Conservation (phyloP, 2,113 vertebrate genomes). For the Callaeas wilsoni region DNA sequence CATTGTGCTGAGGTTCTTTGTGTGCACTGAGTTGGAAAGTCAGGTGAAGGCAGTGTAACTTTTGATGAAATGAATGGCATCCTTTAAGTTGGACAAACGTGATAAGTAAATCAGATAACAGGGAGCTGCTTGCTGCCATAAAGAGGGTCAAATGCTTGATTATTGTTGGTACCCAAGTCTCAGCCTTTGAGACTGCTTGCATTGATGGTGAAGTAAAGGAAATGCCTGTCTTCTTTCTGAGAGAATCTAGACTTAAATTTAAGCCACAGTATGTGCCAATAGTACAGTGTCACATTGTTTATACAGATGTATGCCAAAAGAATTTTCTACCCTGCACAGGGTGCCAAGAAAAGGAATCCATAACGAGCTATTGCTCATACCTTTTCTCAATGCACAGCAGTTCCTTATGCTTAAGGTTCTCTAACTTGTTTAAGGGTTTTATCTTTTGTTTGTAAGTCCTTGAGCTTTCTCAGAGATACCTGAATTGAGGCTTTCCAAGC, state of each 20-base stretch:
- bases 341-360: not conserved
- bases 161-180: not conserved
- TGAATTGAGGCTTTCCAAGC: conserved; percentile 22
- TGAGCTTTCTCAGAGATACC: not conserved
- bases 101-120: not conserved
- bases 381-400: not conserved
- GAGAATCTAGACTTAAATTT: not conserved
- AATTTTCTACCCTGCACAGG: not conserved
- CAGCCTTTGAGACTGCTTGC: not conserved
- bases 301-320: not conserved
- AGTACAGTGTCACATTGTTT: not conserved
- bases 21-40: not conserved
- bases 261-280: not conserved
- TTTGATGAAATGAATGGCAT: not conserved
- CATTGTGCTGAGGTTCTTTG: not conserved
- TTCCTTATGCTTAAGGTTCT: not conserved
- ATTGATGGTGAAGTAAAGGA: not conserved
- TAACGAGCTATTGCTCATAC: not conserved
- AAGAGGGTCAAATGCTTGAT: not conserved
- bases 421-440: not conserved
- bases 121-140: not conserved
- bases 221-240: not conserved
- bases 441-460: not conserved
- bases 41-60: not conserved
- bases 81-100: not conserved